phyloP scores from a whole-genome alignment of 1,140 invertebrate genomes.

The Pollicipes pollicipes region DNA sequence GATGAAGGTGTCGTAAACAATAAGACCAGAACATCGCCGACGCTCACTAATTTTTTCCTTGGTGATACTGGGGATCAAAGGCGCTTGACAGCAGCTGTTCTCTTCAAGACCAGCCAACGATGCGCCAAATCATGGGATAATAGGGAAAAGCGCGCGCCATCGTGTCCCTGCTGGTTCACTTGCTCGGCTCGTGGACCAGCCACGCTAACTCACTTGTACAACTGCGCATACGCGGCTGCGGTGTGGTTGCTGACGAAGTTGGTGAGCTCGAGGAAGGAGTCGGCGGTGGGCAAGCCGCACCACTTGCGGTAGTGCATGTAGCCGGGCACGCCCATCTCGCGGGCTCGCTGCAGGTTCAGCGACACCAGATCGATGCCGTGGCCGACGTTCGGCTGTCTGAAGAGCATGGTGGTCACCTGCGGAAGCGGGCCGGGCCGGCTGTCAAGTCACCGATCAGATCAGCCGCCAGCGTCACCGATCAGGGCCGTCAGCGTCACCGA shows the following conservation, averaged over 20 bases:
- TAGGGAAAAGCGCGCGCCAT: no score
- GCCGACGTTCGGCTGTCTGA: constrained; percentile 24
- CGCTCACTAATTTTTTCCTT: no score
- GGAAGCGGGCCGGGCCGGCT: background rate
- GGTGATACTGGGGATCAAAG: no score
- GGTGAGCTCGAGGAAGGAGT: constrained; percentile 61
- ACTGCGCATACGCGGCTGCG: constrained; percentile 49
- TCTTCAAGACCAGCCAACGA: no score
- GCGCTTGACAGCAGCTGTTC: no score
- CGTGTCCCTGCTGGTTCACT: no score
- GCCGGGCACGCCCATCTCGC: constrained; percentile 78
- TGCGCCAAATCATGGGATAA: no score
- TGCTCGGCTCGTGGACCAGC: no score
- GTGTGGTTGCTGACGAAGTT: constrained; percentile 78
- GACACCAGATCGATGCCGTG: constrained; percentile 61
- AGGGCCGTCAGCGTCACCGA: constrained; percentile 6
- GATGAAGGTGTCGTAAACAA: no score
- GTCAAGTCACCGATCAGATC: background rate
- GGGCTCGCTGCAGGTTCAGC: constrained; percentile 82
- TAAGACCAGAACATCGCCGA: no score
- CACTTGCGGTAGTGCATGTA: constrained; percentile 83
- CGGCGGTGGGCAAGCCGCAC: constrained; percentile 61
- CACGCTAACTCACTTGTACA: constrained; percentile 45
- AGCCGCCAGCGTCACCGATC: constrained; percentile 4
- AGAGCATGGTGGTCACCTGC: constrained; percentile 28